A percentile compares a stretch with the other conserved stretches of the same genome.
These are phyloP conservation scores for Habroteleia sp. DNA, from an alignment of 2,888 invertebrate genomes.

Conservation along the genomic window DNA sequence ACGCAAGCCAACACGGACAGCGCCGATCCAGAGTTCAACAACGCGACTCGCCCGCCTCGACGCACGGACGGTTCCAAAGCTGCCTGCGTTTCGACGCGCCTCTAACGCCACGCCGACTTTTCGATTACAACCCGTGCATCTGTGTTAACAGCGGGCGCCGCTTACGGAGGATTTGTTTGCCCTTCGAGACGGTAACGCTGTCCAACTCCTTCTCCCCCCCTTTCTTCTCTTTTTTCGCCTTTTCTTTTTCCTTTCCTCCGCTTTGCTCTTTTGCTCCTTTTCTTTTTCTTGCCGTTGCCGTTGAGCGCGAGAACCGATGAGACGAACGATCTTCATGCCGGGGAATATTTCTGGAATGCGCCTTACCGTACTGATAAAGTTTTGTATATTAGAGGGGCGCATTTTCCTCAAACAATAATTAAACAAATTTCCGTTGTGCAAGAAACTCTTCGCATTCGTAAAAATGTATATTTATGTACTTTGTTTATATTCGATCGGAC, in stretches of 20 bases:
- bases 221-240: too few relatives aligned
- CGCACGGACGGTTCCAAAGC: conserved; percentile 18
- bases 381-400: conserved; percentile 6
- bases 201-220: too few relatives aligned
- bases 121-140: too few relatives aligned
- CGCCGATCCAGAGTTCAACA: conserved; percentile 49
- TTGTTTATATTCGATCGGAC: conserved; percentile 4
- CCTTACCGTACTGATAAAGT: conserved; percentile 4
- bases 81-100: too few relatives aligned
- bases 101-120: too few relatives aligned
- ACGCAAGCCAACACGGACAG: conserved; percentile 9
- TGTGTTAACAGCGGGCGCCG: too few relatives aligned
- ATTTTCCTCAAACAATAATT: conserved; percentile 1
- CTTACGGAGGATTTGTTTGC: too few relatives aligned
- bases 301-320: not conserved
- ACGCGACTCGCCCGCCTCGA: conserved; percentile 48
- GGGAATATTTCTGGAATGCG: conserved; percentile 5
- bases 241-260: too few relatives aligned
- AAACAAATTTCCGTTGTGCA: not conserved
- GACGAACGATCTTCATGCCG: not conserved
- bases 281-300: too few relatives aligned
- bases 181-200: too few relatives aligned
- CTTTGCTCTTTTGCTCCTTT: too few relatives aligned
- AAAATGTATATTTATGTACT: not conserved
- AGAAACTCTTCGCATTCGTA: not conserved